These are phyloP conservation scores for Coptotermes formosanus DNA, from an alignment of 1,140 invertebrate species.

Conservation along the genomic window DNA sequence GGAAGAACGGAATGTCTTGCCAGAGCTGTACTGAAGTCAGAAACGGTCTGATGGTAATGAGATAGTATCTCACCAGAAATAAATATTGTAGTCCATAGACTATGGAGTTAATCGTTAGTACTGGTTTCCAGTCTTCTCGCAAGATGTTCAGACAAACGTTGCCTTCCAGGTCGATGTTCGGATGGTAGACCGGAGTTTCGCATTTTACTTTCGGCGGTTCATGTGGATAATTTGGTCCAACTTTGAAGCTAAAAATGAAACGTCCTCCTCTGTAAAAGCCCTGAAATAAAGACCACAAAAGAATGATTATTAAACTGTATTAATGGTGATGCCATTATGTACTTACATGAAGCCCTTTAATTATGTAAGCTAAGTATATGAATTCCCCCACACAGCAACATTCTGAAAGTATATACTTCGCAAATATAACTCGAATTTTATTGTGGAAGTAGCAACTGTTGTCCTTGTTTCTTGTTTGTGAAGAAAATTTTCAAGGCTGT, in stretches of 20 bases:
- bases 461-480: too few relatives aligned
- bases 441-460: too few relatives aligned
- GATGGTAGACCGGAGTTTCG: slow-evolving; percentile 91
- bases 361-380: too few relatives aligned
- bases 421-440: too few relatives aligned
- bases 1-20: too few relatives aligned
- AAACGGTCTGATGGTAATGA: neutral
- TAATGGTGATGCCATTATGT: too few relatives aligned
- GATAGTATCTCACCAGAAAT: slow-evolving; percentile 75
- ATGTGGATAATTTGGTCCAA: slow-evolving; percentile 95
- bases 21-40: too few relatives aligned
- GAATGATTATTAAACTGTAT: slow-evolving; percentile 18
- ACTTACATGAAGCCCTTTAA: too few relatives aligned
- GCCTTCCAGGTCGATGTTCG: slow-evolving; percentile 92
- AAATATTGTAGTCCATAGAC: slow-evolving; percentile 97
- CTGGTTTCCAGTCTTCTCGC: slow-evolving; percentile 98
- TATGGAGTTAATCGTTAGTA: slow-evolving; percentile 96
- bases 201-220: slow-evolving; percentile 95
- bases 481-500: too few relatives aligned
- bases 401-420: too few relatives aligned
- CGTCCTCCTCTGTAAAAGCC: slow-evolving; percentile 92
- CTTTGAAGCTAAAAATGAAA: slow-evolving; percentile 97
- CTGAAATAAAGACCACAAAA: slow-evolving; percentile 50
- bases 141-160: slow-evolving; percentile 94
- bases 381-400: too few relatives aligned